Evolutionary conservation across 2,113 vertebrate genomes (phyloP).

Genomic region (Caretta caretta): DNA sequence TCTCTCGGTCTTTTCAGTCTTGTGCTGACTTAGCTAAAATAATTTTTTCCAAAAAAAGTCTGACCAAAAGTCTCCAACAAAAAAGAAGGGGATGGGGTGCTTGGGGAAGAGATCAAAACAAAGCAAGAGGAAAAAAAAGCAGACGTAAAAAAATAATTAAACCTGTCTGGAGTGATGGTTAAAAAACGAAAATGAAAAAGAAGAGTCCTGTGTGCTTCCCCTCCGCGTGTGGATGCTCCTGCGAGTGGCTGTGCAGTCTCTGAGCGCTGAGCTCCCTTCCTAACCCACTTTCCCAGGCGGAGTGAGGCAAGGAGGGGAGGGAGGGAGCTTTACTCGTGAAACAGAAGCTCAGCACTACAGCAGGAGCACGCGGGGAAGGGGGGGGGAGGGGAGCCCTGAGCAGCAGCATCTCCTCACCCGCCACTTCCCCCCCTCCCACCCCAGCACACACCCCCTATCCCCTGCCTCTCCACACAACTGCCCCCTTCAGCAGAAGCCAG

Average conservation of each 20-base stretch:
- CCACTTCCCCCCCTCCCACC: neutral
- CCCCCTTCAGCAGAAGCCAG: constrained; percentile 67
- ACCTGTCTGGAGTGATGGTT: constrained; percentile 44
- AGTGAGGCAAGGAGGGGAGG: constrained; percentile 57
- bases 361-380: neutral
- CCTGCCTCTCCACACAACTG: constrained; percentile 64
- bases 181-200: neutral
- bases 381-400: neutral
- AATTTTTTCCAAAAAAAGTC: constrained; percentile 9
- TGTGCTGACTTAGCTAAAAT: constrained; percentile 27
- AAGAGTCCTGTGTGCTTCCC: constrained; percentile 30
- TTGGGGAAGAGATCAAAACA: neutral
- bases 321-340: neutral
- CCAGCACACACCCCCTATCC: constrained; percentile 23
- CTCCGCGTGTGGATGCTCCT: constrained; percentile 64
- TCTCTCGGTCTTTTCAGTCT: constrained; percentile 58
- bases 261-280: constrained; percentile 72
- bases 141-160: constrained; percentile 20
- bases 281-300: constrained; percentile 86
- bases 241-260: constrained; percentile 65
- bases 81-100: neutral
- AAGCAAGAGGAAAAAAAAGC: constrained; percentile 17
- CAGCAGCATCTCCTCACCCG: neutral
- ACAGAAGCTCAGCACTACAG: neutral
- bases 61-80: constrained; percentile 48